Conservation (phyloP, 2,888 invertebrate species). For the Lamellibrachia columna region DNA sequence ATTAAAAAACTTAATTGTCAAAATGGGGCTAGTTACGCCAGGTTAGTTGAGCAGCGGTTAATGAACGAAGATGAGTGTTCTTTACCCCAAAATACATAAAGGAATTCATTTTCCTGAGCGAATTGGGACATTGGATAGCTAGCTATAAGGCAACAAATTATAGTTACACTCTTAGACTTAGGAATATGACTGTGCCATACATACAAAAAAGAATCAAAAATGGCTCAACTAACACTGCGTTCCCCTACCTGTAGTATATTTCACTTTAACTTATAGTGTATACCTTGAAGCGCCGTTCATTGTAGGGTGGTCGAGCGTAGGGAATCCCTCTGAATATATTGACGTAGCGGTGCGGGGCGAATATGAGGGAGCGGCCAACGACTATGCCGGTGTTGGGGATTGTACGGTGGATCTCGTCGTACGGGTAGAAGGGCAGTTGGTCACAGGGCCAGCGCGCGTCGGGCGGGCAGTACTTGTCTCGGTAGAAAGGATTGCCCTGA, state of each 20-base stretch:
- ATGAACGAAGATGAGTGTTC: too few species aligned
- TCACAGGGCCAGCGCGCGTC: slow-evolving; percentile 37
- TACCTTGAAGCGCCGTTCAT: slow-evolving; percentile 65
- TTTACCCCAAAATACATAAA: too few species aligned
- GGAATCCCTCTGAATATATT: slow-evolving; percentile 67
- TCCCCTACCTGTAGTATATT: background rate
- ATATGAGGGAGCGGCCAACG: slow-evolving; percentile 40
- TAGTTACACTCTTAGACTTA: too few species aligned
- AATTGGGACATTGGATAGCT: too few species aligned
- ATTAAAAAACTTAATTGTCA: too few species aligned
- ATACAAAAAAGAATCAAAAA: too few species aligned
- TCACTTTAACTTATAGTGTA: background rate
- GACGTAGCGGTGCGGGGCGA: slow-evolving; percentile 41
- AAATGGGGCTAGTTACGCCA: too few species aligned
- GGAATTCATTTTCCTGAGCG: too few species aligned
- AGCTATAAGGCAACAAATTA: too few species aligned
- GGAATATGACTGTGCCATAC: too few species aligned
- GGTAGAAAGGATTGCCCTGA: background rate
- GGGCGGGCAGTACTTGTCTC: slow-evolving; percentile 33
- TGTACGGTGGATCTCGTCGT: slow-evolving; percentile 36
- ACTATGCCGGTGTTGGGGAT: slow-evolving; percentile 39
- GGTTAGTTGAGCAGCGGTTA: too few species aligned
- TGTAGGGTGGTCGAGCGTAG: slow-evolving; percentile 64
- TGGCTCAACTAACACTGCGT: too few species aligned
- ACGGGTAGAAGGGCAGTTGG: slow-evolving; percentile 43